Conservation (phyloP, 2,797 vertebrate genomes). For the Pithecia hirsuta region DNA sequence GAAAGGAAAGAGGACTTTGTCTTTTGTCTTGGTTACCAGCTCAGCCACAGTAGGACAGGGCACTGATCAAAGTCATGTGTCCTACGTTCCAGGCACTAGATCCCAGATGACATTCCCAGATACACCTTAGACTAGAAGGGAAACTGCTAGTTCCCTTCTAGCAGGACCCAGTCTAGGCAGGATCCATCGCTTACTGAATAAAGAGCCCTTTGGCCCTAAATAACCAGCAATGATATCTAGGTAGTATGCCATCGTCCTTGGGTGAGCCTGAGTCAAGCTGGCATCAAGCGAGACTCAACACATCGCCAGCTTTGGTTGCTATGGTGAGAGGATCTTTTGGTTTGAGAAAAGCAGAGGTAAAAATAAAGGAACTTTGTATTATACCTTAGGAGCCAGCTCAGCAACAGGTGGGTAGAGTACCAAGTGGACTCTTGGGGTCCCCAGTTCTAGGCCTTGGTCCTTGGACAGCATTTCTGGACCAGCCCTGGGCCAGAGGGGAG, state of each 20-base stretch:
- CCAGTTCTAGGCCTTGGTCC: neutral
- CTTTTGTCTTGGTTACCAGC: too few relatives aligned
- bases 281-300: neutral
- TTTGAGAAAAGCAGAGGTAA: neutral
- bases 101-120: neutral
- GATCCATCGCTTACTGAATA: neutral
- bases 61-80: too few relatives aligned
- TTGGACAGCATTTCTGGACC: neutral
- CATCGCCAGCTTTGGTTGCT: neutral
- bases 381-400: neutral
- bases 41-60: too few relatives aligned
- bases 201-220: neutral
- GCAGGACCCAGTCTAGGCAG: neutral
- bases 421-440: neutral
- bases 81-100: too few relatives aligned
- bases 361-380: neutral
- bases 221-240: neutral
- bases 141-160: neutral
- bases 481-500: neutral
- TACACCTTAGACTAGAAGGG: neutral
- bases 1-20: too few relatives aligned
- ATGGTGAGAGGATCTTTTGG: neutral
- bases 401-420: neutral
- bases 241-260: neutral
- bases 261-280: neutral